Conservation (phyloP, 2,888 invertebrate genomes). For the Hemaris fuciformis region DNA sequence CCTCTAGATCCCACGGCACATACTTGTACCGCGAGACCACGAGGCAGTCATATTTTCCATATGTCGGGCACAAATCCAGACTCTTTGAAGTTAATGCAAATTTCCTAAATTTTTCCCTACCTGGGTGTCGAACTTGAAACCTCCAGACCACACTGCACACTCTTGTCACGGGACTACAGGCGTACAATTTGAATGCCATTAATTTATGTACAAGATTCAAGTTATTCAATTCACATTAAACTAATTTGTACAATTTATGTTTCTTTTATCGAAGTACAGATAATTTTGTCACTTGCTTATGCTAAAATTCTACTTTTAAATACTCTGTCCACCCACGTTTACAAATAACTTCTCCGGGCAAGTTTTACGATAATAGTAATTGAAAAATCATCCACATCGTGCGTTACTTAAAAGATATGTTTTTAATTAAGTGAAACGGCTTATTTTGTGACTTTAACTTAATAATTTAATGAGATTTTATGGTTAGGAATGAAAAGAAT, state of each 20-base stretch:
- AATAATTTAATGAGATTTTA: neutral
- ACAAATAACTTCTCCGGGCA: neutral
- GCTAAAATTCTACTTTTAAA: neutral
- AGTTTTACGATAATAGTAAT: constrained; percentile 1
- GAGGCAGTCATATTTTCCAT: no score
- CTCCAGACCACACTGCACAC: no score
- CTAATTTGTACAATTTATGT: neutral
- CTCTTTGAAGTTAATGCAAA: no score
- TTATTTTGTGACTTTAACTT: neutral
- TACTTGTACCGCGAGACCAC: no score
- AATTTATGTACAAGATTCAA: no score
- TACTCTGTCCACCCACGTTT: neutral
- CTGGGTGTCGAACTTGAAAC: no score
- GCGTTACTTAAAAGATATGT: neutral
- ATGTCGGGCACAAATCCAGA: no score
- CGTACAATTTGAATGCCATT: no score
- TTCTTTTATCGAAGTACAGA: neutral
- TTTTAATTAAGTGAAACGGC: constrained; percentile 3
- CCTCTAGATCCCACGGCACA: no score
- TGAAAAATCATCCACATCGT: neutral
- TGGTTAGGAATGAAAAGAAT: neutral
- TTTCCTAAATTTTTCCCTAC: no score
- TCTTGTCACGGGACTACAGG: no score
- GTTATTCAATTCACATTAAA: neutral
- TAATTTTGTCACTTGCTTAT: neutral